Evolutionary conservation across 2,797 vertebrate genomes (phyloP).

Genomic region (Takifugu rubripes): DNA sequence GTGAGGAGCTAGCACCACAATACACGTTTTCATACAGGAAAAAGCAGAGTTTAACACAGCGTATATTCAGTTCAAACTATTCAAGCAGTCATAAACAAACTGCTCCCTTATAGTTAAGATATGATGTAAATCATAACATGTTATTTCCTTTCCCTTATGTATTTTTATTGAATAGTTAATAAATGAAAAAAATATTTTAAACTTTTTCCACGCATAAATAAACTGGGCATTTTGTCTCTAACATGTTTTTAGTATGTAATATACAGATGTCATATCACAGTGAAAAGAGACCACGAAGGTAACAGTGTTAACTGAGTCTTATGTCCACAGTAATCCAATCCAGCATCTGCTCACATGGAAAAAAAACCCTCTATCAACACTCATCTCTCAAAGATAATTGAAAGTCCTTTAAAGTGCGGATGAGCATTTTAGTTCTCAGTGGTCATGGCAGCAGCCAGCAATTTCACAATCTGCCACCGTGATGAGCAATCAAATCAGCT

Average conservation of each 20-base stretch:
- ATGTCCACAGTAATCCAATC: conserved; percentile 70
- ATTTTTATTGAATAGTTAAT: background rate
- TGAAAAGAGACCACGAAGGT: conserved; percentile 53
- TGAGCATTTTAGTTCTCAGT: conserved; percentile 72
- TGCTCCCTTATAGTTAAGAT: background rate
- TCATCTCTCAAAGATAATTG: conserved; percentile 67
- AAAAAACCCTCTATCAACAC: conserved; percentile 37
- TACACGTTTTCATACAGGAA: conserved; percentile 37
- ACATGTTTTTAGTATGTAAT: conserved; percentile 8
- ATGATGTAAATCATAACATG: background rate
- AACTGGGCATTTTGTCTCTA: background rate
- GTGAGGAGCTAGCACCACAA: conserved; percentile 53
- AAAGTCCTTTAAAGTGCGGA: conserved; percentile 71
- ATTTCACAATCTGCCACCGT: conserved; percentile 73
- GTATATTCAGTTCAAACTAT: conserved; percentile 10
- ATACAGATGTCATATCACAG: conserved; percentile 10
- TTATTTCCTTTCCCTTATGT: conserved; percentile 8
- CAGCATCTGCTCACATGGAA: conserved; percentile 54
- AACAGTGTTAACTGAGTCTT: conserved; percentile 66
- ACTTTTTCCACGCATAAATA: background rate
- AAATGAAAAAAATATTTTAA: background rate
- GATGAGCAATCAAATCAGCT: conserved; percentile 79
- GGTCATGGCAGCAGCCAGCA: conserved; percentile 62
- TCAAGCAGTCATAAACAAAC: conserved; percentile 6
- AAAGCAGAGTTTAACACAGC: conserved; percentile 24